Conservation (phyloP, 1,140 invertebrate species). For the Daktulosphaira vitifoliae region DNA sequence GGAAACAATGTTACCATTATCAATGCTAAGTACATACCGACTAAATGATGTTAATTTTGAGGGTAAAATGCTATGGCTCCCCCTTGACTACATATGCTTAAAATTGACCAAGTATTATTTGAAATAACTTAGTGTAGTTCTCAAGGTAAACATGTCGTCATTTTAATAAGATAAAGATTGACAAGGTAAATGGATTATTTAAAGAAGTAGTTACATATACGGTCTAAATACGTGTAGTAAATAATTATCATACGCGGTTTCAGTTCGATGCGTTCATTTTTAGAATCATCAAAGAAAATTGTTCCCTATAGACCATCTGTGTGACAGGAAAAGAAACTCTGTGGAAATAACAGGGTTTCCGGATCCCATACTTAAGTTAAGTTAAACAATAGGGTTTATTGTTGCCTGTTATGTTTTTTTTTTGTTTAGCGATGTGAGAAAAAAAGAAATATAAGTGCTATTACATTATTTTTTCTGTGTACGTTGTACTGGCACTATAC, state of each 20-base stretch:
- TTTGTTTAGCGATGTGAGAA: slow-evolving; percentile 8
- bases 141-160: slow-evolving; percentile 6
- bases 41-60: no score
- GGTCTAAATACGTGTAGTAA: not conserved
- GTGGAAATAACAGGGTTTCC: slow-evolving; percentile 18
- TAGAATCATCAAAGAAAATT: not conserved
- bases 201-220: not conserved
- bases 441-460: not conserved
- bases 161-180: no score
- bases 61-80: no score
- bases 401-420: no score
- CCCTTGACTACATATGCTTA: no score
- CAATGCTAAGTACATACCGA: no score
- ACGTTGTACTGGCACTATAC: no score
- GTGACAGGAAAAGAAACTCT: not conserved
- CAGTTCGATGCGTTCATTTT: slow-evolving; percentile 11
- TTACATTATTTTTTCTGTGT: slow-evolving; percentile 7
- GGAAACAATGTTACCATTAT: no score
- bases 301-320: not conserved
- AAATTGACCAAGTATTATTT: no score
- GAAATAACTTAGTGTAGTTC: no score
- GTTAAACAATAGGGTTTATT: slow-evolving; percentile 20
- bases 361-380: slow-evolving; percentile 4
- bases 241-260: not conserved
- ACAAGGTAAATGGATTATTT: no score